phyloP scores from a whole-genome alignment of 2,888 invertebrate species.

The Drosophila atroscutellata region DNA sequence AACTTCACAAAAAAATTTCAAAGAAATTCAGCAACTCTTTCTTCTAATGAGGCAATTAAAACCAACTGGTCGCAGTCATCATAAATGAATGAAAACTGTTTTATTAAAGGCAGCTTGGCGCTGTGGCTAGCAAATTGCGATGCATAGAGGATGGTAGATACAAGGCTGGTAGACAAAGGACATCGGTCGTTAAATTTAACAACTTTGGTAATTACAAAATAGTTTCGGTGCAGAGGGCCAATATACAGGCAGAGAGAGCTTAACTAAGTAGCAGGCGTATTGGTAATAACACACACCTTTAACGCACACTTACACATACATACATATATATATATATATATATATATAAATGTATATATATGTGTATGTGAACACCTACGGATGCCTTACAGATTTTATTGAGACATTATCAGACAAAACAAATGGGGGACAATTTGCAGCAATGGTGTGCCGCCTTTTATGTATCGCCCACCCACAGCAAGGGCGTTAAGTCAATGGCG shows the following conservation, averaged over 20 bases:
- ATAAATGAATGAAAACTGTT: slow-evolving; percentile 60
- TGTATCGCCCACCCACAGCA: slow-evolving; percentile 37
- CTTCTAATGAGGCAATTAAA: slow-evolving; percentile 34
- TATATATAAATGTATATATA: neutral
- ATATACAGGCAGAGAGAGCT: slow-evolving; percentile 20
- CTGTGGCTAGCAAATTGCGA: slow-evolving; percentile 24
- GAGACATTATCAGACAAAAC: slow-evolving; percentile 76
- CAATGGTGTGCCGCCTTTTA: slow-evolving; percentile 56
- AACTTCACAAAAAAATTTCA: neutral
- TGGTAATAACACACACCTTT: slow-evolving; percentile 49
- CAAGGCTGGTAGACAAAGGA: slow-evolving; percentile 18
- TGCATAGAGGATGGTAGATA: neutral
- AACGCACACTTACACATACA: slow-evolving; percentile 12
- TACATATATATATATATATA: neutral
- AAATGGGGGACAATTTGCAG: slow-evolving; percentile 75
- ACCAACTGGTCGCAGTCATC: slow-evolving; percentile 51
- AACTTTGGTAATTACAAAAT: slow-evolving; percentile 77
- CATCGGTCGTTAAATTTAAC: slow-evolving; percentile 64
- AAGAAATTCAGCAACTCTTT: neutral
- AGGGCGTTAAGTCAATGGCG: slow-evolving; percentile 56
- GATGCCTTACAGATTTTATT: slow-evolving; percentile 69
- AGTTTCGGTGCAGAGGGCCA: slow-evolving; percentile 48
- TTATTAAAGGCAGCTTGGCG: slow-evolving; percentile 29
- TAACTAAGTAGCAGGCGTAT: slow-evolving; percentile 45
- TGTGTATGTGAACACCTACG: slow-evolving; percentile 43